Percentiles rank a stretch among this genome's conserved stretches.
Conservation (phyloP, 1,140 invertebrate species). For the Chrysoperla carnea region DNA sequence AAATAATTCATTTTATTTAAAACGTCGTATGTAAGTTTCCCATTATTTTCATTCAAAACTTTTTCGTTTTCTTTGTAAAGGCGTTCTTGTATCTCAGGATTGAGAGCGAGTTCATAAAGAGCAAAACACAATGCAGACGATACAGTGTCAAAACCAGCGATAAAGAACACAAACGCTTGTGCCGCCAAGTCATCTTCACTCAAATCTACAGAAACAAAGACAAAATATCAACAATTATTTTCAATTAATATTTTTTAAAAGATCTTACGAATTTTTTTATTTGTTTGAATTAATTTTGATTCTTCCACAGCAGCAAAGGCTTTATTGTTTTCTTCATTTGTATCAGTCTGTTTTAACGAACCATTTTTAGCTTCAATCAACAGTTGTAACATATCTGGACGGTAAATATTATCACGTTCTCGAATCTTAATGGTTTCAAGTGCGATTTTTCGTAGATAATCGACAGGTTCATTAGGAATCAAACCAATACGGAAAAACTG, state of each 20-base stretch:
- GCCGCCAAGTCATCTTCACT: slow-evolving; percentile 15
- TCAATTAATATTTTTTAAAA: background rate
- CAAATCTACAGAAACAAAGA: slow-evolving; percentile 10
- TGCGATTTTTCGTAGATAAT: slow-evolving; percentile 16
- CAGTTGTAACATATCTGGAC: slow-evolving; percentile 26
- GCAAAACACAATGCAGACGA: slow-evolving; percentile 17
- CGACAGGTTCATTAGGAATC: slow-evolving; percentile 7
- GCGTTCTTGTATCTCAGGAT: slow-evolving; percentile 28
- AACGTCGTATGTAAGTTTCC: slow-evolving; percentile 11
- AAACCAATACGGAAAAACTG: slow-evolving; percentile 11
- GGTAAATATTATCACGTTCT: slow-evolving; percentile 17
- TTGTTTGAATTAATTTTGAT: background rate
- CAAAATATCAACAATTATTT: slow-evolving; percentile 4
- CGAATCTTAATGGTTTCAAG: slow-evolving; percentile 17
- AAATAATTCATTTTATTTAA: slow-evolving; percentile 13
- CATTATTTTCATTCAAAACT: slow-evolving; percentile 2
- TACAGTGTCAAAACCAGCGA: slow-evolving; percentile 21
- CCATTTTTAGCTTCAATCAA: slow-evolving; percentile 24
- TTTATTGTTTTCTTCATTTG: slow-evolving; percentile 2
- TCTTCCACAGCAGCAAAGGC: background rate
- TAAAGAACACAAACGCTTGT: slow-evolving; percentile 22
- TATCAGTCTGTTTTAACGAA: slow-evolving; percentile 10
- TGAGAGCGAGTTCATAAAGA: slow-evolving; percentile 25
- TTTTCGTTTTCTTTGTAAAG: slow-evolving; percentile 16
- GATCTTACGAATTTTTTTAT: background rate